Conservation (phyloP, 2,113 vertebrate genomes). For the Pseudorasbora parva region DNA sequence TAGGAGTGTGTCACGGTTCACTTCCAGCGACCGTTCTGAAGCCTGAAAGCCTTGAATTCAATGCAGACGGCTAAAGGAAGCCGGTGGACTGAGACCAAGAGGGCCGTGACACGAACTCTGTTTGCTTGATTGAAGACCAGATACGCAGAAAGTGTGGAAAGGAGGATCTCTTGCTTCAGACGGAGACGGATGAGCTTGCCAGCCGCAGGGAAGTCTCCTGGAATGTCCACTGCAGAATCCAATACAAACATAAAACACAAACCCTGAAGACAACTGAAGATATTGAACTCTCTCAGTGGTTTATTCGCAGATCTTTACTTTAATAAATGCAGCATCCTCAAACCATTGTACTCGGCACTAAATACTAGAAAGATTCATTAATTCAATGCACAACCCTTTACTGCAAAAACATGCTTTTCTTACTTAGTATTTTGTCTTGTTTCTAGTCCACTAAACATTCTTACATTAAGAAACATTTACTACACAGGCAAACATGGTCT, state of each 20-base stretch:
- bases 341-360: background rate
- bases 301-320: constrained; percentile 3
- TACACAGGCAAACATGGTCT: no score
- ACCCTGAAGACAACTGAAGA: background rate
- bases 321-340: constrained; percentile 3
- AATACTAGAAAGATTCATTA: no score
- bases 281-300: background rate
- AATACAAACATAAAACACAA: background rate
- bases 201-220: constrained; percentile 1
- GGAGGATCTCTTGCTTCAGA: background rate
- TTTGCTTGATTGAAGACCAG: constrained; percentile 17
- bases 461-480: no score
- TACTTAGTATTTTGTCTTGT: no score
- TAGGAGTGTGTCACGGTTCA: background rate
- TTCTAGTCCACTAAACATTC: no score
- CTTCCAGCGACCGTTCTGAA: background rate
- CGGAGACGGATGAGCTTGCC: background rate
- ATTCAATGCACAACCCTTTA: no score
- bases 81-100: background rate
- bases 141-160: background rate
- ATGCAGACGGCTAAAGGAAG: background rate
- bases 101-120: background rate
- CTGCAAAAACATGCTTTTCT: no score
- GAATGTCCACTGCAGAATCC: constrained; percentile 9
- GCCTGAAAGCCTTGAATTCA: background rate